Percentiles rank a stretch among this genome's conserved stretches.
phyloP scores from a whole-genome alignment of 2,797 vertebrate species.

The Syngnathus acus region DNA sequence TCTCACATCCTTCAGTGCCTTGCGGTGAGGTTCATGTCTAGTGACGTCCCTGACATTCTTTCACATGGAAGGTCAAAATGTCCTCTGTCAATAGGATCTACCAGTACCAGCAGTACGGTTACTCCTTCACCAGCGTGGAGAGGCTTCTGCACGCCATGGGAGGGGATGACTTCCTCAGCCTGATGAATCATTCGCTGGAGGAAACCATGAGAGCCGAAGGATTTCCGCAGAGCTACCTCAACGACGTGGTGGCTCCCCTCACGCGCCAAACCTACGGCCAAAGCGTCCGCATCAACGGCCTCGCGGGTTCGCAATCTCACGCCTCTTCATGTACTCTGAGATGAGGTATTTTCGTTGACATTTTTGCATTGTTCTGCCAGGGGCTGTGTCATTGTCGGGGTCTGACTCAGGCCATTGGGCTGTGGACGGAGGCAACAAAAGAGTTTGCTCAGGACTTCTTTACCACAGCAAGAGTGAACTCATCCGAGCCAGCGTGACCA shows the following conservation, averaged over 20 bases:
- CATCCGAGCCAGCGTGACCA: slow-evolving; percentile 73
- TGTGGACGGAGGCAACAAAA: slow-evolving; percentile 86
- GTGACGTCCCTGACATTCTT: background rate
- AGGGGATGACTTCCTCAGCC: slow-evolving; percentile 65
- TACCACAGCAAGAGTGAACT: slow-evolving; percentile 81
- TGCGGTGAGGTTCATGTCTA: too few relatives aligned
- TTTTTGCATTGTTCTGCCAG: slow-evolving; percentile 33
- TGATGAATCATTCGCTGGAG: slow-evolving; percentile 82
- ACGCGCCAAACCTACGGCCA: slow-evolving; percentile 82
- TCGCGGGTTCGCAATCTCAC: slow-evolving; percentile 74
- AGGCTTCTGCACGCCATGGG: slow-evolving; percentile 82
- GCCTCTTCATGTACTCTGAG: background rate
- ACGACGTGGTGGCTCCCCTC: slow-evolving; percentile 75
- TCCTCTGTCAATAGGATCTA: slow-evolving; percentile 78
- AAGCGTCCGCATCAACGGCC: slow-evolving; percentile 71
- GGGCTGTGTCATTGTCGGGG: slow-evolving; percentile 75
- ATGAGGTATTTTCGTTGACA: background rate
- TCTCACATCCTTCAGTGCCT: too few relatives aligned
- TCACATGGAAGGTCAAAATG: background rate
- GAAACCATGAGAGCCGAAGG: slow-evolving; percentile 80
- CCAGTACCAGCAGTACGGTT: slow-evolving; percentile 87
- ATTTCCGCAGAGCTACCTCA: slow-evolving; percentile 85
- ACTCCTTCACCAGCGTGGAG: slow-evolving; percentile 85
- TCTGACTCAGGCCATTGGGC: slow-evolving; percentile 81
- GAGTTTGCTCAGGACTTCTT: slow-evolving; percentile 80